Base-by-base conservation (phyloP, 2,888 invertebrate genomes). In the Microctonus hyperodae region DNA sequence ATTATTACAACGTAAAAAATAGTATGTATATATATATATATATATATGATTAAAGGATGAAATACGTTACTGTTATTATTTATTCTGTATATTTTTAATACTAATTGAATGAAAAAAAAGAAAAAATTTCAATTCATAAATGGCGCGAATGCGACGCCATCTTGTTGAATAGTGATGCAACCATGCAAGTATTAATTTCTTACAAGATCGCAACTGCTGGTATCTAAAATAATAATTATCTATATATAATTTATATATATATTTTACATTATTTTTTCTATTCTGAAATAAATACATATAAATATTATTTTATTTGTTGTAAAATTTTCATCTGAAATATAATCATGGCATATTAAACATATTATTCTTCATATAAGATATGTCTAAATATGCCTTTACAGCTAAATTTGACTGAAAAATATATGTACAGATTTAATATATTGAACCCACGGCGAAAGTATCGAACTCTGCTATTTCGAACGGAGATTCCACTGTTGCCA, bases 381-480 rank as follows among this genome's bases (percentile, higher is more conserved):
- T n/a, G n/a, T n/a, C n/a, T n/a, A n/a, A n/a, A n/a, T n/a, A n/a
- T n/a, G n/a, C n/a, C n/a, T n/a, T 37, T 53, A 33, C 57, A 67
- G 44, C 58, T 35, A 48, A 59, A 48, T 59, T 37, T 13, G 58
- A 28, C 44, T 59, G 16, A 56, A 44, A 69, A 62, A 51, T 37
- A 55, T 53, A 65, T 71, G 69, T 59, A 66, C 67, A 64, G 70
- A n/a, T n/a, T n/a, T 68, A 70, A 67, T 69, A 58, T 62, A 64
- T 69, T 68, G 64, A 63, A 69, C 62, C 59, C 62, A 67, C 68
- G 69, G 75, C 79, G 78, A 79, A 79, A 79, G 79, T 76, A 73
- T 74, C 73, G 73, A 73, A 71, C 70, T 75, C 76, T 76, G 78
- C 79, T 79, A 79, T 78, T 79, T 78, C 79, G 79, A 79, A 80